phyloP scores from a whole-genome alignment of 2,113 vertebrate genomes.

The Saimiri boliviensis region DNA sequence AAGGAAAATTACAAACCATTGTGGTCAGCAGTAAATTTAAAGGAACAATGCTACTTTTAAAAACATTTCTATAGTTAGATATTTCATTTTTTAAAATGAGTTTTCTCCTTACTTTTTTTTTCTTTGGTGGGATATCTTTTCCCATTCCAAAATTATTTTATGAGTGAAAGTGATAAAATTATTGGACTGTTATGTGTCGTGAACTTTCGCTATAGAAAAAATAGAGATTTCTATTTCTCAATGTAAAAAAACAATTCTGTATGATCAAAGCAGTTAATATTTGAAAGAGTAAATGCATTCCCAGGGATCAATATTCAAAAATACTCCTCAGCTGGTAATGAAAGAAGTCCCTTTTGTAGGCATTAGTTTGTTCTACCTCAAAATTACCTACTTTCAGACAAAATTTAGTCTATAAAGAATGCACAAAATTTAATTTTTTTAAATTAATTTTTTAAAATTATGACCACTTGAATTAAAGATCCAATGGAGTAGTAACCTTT shows the following conservation, averaged over 20 bases:
- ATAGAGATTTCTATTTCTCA: neutral
- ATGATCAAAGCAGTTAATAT: neutral
- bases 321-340: neutral
- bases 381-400: neutral
- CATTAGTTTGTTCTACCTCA: neutral
- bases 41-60: neutral
- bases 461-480: neutral
- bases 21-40: conserved; percentile 73
- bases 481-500: neutral
- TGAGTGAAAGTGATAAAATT: neutral
- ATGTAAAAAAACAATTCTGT: neutral
- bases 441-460: neutral
- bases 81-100: neutral
- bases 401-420: neutral
- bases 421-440: neutral
- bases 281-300: neutral
- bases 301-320: neutral
- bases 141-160: neutral
- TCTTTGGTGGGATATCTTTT: neutral
- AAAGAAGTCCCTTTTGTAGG: neutral
- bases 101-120: neutral
- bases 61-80: neutral
- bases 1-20: conserved; percentile 72
- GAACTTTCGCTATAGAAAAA: neutral
- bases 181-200: neutral